Base-by-base conservation (phyloP, 2,888 invertebrate species). In the Blastobasis adustella region DNA sequence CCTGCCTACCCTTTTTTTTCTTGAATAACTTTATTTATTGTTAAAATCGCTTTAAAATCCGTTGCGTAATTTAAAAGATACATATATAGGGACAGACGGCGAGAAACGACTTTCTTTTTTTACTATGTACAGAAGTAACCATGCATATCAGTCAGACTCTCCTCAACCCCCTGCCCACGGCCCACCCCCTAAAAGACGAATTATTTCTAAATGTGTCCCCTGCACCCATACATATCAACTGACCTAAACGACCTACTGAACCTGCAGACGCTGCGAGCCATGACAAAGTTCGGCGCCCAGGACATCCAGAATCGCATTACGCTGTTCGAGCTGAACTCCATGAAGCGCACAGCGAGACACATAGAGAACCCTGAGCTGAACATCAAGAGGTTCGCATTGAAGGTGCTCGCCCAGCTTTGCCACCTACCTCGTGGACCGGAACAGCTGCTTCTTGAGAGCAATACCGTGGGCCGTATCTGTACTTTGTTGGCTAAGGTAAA, bases 371-470 rank as follows among this genome's bases (percentile, higher is more conserved):
- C 59, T 0, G 86, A 85, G 59, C 46, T 84, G 50, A 88, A 86
- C 52, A 76, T 86, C 47, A 73, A 70, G 50, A 79, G 91, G 63
- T 91, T 90, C 52, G 84, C 90, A 0, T 63, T 89, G 39, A 90
- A 90, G 59, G 81, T 90, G 0, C 56, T 91, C 41, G 89, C 89
- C 0, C 88, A 90, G 61, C 78, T 90, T 57, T 81, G 88, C 45
- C 82, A 87, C 58, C 61, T 90, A 52, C 80, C 85, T 0, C 70
- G 66, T 42, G 89, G 90, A 0, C 89, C 82, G 0, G 82, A 86
- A 49, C 82, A 85, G 56, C 79, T 91, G 9, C 58, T 90, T 41
- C 65, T 58, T 0, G 69, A 83, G 42, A 56, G 80, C 3, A 66
- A 69, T 47, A 84, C 89, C 58, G 64, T 90, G 55, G 75, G 73